Evolutionary conservation across 37 sponge, comb jelly and placozoan species (phyloP), one percentile per base, ranked within the genome.

Genomic region (Aphrocallistes beatrix): DNA sequence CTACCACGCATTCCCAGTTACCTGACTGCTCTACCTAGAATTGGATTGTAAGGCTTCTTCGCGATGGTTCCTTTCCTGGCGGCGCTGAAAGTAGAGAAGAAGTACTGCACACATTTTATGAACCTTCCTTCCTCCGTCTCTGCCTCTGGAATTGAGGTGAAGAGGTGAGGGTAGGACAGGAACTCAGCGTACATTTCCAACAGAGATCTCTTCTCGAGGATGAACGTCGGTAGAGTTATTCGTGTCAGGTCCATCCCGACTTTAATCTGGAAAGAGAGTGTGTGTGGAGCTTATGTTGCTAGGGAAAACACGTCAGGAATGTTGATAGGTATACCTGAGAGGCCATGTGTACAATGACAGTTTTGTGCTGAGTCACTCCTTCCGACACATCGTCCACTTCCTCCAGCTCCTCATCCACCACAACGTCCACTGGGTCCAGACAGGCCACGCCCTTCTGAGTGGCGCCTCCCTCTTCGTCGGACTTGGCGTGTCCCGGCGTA

Each of bases 161-260:
- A 93, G 28, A 93, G 47, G 88, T 98, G 96, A 0, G 99, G 92
- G 69, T 98, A 96, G 39, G 99, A 91, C 23, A 98, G 84, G 88
- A 98, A 93, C 82, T 98, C 99, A 0, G 99, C 95, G 82, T 95
- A 98, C 99, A 98, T 98, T 85, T 98, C 99, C 85, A 98, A 88
- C 38, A 98, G 93, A 3, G 99, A 98, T n/a, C 92, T 81, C 87
- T 95, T 95, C 92, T 98, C 99, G 38, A 98, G 89, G 82, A 98
- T 98, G 88, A 98, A 98, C 0, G 99, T 98, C 0, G 99, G 99
- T 0, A 98, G 91, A 1, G 90, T 87, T 9, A 98, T 85, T 38
- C 85, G 38, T 25, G 96, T 92, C 38, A 98, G 92, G 83, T 98
- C 99, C 96, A 98, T 95, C 1, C 99, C 99, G 0, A 97, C 88